Evolutionary conservation across 2,888 invertebrate genomes (phyloP).

Genomic region (Patella ulyssiponensis): DNA sequence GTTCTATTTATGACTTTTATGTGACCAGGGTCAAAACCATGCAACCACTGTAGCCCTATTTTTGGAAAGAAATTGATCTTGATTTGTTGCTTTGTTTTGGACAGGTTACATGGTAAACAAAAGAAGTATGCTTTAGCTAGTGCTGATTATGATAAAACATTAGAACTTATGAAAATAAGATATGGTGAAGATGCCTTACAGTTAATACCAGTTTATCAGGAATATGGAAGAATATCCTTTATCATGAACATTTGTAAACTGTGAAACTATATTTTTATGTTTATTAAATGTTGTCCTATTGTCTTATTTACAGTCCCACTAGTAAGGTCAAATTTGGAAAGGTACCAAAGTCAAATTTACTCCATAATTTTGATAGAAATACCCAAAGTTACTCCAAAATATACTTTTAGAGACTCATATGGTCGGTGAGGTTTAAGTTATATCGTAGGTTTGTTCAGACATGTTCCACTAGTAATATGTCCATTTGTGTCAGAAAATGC

Average conservation of each 20-base stretch:
- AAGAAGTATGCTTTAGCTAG: conserved; percentile 65
- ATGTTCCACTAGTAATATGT: neutral
- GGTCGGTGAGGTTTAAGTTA: neutral
- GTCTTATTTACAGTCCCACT: too few species aligned
- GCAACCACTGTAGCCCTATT: too few species aligned
- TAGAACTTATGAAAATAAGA: conserved; percentile 58
- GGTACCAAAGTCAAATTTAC: too few species aligned
- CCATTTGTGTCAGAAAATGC: neutral
- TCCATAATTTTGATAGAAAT: too few species aligned
- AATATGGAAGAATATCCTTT: conserved; percentile 64
- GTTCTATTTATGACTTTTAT: too few species aligned
- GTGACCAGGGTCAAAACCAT: too few species aligned
- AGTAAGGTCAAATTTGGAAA: too few species aligned
- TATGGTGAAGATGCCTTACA: conserved; percentile 61
- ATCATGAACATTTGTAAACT: too few species aligned
- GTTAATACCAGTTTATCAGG: conserved; percentile 65
- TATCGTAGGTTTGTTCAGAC: neutral
- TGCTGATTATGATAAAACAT: conserved; percentile 65
- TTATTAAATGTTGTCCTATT: too few species aligned
- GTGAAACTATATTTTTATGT: too few species aligned
- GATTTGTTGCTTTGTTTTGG: conserved; percentile 13
- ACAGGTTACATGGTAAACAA: conserved; percentile 63
- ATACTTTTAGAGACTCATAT: too few species aligned
- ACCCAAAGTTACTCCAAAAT: too few species aligned
- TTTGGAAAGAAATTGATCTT: neutral